Conservation (phyloP, 2,113 vertebrate species). For the Oryctolagus cuniculus region DNA sequence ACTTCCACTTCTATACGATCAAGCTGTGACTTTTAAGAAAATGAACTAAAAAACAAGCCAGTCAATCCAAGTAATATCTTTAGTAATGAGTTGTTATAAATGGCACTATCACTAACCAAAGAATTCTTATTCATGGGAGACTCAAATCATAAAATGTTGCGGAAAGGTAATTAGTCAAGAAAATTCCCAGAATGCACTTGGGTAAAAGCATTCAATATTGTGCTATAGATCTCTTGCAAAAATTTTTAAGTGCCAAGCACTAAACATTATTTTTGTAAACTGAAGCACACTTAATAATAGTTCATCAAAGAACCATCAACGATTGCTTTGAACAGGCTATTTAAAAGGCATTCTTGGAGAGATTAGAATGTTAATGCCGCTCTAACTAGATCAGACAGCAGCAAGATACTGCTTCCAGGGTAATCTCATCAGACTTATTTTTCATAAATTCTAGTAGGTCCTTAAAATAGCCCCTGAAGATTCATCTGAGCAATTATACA, state of each 20-base stretch:
- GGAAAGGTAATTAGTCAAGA: slow-evolving; percentile 60
- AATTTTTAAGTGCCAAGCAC: slow-evolving; percentile 61
- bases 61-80: slow-evolving; percentile 57
- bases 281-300: slow-evolving; percentile 50
- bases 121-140: slow-evolving; percentile 53
- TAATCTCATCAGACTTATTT: slow-evolving; percentile 62
- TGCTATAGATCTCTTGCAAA: slow-evolving; percentile 41
- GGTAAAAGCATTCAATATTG: slow-evolving; percentile 54
- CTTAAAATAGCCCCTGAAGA: slow-evolving; percentile 57
- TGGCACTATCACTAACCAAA: slow-evolving; percentile 23
- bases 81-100: slow-evolving; percentile 67
- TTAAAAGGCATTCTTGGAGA: slow-evolving; percentile 65
- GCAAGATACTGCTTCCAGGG: slow-evolving; percentile 52
- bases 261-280: slow-evolving; percentile 36
- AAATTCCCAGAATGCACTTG: slow-evolving; percentile 63
- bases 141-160: slow-evolving; percentile 52
- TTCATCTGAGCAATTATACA: not conserved
- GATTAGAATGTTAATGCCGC: slow-evolving; percentile 61
- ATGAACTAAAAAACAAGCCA: not conserved
- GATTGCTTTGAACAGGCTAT: slow-evolving; percentile 48
- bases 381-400: slow-evolving; percentile 65
- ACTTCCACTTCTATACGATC: slow-evolving; percentile 38
- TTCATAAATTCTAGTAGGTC: slow-evolving; percentile 46
- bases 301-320: slow-evolving; percentile 46
- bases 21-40: slow-evolving; percentile 61